Base-by-base conservation (phyloP, 2,888 invertebrate genomes). In the Melitaea athalia region DNA sequence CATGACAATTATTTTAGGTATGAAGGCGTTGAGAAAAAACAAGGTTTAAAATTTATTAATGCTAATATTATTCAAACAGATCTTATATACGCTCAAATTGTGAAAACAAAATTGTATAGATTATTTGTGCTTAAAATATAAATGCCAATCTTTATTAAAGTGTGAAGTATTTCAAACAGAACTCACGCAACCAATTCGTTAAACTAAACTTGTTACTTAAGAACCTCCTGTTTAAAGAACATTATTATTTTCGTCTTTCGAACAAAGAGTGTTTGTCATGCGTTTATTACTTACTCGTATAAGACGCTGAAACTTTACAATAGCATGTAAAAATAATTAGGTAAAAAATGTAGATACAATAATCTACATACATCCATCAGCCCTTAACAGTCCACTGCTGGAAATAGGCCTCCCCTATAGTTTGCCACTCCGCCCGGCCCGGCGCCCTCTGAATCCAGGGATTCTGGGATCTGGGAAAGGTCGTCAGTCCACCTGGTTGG, bases 291-390 rank as follows among this genome's bases (percentile, higher is more conserved):
- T 17, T 47, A n/a, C n/a, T n/a, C n/a, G n/a, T n/a, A 38, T 47
- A 64, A 59, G 57, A 42, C 24, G 31, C 31, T 12, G 12, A 31
- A 52, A 47, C 42, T 42, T 55, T 57, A 49, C 7, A 62, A 62
- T 62, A 47, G 45, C 67, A 67, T 67, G 53, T 55, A 60, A 61
- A n/a, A n/a, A n/a, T n/a, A n/a, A n/a, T n/a, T n/a, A n/a, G n/a
- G n/a, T n/a, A n/a, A n/a, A n/a, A 24, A 7, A 59, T 43, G 42
- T 31, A 47, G n/a, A 57, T 31, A 14, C 38, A 33, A 24, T 24
- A 3, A 24, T 24, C 24, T n/a, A n/a, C n/a, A n/a, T n/a, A n/a
- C n/a, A n/a, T n/a, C n/a, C n/a, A n/a, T n/a, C n/a, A n/a, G n/a
- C n/a, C n/a, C n/a, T n/a, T n/a, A n/a, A n/a, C n/a, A n/a, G n/a